A percentile compares a stretch with the other conserved stretches of the same genome.
phyloP scores from a whole-genome alignment of 2,888 invertebrate species.

The Brenthis ino region DNA sequence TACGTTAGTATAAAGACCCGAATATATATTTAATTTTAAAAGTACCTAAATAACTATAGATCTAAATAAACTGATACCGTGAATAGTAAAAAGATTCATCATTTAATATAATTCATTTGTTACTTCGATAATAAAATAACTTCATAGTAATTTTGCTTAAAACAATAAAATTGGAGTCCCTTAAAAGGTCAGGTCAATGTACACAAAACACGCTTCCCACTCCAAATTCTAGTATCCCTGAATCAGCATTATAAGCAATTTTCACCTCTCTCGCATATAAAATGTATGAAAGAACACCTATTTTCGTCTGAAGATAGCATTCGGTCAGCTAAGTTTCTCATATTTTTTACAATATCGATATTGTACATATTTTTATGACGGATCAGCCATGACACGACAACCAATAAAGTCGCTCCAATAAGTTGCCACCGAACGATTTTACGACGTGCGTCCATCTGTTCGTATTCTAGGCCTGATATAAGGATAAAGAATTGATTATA shows the following conservation, averaged over 20 bases:
- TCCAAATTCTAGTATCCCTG: slow-evolving; percentile 54
- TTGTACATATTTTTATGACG: slow-evolving; percentile 77
- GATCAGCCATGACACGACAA: slow-evolving; percentile 71
- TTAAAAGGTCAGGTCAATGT: slow-evolving; percentile 23
- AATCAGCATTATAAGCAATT: slow-evolving; percentile 49
- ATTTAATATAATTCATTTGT: not conserved
- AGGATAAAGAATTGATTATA: slow-evolving; percentile 20
- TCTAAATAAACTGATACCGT: too few species aligned
- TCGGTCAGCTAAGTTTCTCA: slow-evolving; percentile 50
- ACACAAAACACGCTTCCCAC: slow-evolving; percentile 5
- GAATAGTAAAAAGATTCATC: not conserved
- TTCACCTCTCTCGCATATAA: slow-evolving; percentile 25
- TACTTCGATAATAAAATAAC: slow-evolving; percentile 10
- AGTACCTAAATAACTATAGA: too few species aligned
- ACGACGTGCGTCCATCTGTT: slow-evolving; percentile 64
- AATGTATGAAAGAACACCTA: not conserved
- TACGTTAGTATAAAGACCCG: too few species aligned
- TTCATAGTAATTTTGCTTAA: slow-evolving; percentile 11
- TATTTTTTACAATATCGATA: slow-evolving; percentile 65
- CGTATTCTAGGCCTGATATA: slow-evolving; percentile 29
- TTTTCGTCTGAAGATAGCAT: not conserved
- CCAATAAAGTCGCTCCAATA: slow-evolving; percentile 75
- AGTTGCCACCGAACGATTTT: slow-evolving; percentile 70
- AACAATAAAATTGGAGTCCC: slow-evolving; percentile 23
- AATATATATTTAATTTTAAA: too few species aligned